Base-by-base conservation (phyloP, 2,888 invertebrate species). In the Melinaea menophilus region DNA sequence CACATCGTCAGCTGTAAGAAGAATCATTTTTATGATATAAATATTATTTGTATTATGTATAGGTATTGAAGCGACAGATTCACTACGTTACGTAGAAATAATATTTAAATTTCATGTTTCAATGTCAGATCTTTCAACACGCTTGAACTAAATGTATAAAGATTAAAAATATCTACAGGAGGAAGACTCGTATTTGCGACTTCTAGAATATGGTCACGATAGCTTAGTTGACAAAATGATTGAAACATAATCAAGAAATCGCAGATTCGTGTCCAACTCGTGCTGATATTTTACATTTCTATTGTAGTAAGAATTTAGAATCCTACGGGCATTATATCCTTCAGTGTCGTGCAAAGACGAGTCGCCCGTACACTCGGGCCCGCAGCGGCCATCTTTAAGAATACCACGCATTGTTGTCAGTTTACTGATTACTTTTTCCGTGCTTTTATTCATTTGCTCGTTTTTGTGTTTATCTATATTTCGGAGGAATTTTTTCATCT, bases 401-500 rank as follows among this genome's bases (percentile, higher is more conserved):
- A 90, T 90, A 13, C 90, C 85, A 0, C 89, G 82, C 83, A 86
- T 84, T 34, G 86, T 85, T 51, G 86, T 85, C 68, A 89, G 73
- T 69, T 89, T 89, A 71, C 86, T 87, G 56, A 88, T 77, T 12
- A 81, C 80, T 67, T 85, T 86, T 70, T 88, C 88, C 41, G 66
- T 77, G 59, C 72, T 73, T 71, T 86, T 87, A 67, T 73, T 75
- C 67, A 78, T 80, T 65, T 84, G 83, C 5, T 88, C 88, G 67
- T 77, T 83, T 75, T 88, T 89, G 71, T 90, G 88, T 73, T 90
- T 90, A 72, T 90, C 90, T 62, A 88, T 84, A 73, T 88, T 90
- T 62, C 90, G 87, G 5, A 90, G 81, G 69, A 87, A 85, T 72
- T 90, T 90, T 69, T 90, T 90, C 87, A 89, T 89, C 87, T 88